Conservation (phyloP, 2,797 vertebrate genomes). For the Enteromius argenteus region DNA sequence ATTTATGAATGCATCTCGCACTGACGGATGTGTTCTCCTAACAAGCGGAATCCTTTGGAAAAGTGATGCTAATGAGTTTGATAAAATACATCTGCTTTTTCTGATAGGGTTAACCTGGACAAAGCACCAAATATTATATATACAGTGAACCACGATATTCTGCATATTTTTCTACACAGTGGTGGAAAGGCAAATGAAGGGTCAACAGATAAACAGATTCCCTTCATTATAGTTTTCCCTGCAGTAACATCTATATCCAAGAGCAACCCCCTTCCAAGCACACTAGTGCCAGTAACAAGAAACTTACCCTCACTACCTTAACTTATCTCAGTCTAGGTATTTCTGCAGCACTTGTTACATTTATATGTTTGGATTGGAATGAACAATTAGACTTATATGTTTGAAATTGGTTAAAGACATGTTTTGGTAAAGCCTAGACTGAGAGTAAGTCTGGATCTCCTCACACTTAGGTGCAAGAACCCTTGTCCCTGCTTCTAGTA, state of each 20-base stretch:
- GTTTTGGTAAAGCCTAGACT: constrained; percentile 74
- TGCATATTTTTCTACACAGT: constrained; percentile 3
- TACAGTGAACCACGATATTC: background rate
- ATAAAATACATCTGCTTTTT: constrained; percentile 53
- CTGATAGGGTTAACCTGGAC: constrained; percentile 24
- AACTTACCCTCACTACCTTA: constrained; percentile 67
- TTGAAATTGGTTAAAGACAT: background rate
- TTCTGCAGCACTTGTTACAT: background rate
- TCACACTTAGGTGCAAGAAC: constrained; percentile 37
- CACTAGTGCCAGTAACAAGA: constrained; percentile 63
- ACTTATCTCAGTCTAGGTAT: constrained; percentile 81
- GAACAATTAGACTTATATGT: background rate
- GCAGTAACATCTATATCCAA: constrained; percentile 63
- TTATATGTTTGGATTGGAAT: background rate
- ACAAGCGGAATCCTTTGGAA: constrained; percentile 69
- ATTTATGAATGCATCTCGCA: constrained; percentile 27
- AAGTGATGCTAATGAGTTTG: constrained; percentile 68
- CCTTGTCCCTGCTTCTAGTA: constrained; percentile 64
- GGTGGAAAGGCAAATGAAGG: constrained; percentile 60
- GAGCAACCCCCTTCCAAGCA: constrained; percentile 59
- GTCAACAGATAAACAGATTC: constrained; percentile 36
- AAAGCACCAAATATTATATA: constrained; percentile 61
- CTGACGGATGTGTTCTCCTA: constrained; percentile 41
- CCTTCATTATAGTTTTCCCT: constrained; percentile 68
- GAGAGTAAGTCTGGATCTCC: constrained; percentile 70